A percentile compares a stretch with the other conserved stretches of the same genome.
Conservation (phyloP, 2,888 invertebrate species). For the Litoditis marina region DNA sequence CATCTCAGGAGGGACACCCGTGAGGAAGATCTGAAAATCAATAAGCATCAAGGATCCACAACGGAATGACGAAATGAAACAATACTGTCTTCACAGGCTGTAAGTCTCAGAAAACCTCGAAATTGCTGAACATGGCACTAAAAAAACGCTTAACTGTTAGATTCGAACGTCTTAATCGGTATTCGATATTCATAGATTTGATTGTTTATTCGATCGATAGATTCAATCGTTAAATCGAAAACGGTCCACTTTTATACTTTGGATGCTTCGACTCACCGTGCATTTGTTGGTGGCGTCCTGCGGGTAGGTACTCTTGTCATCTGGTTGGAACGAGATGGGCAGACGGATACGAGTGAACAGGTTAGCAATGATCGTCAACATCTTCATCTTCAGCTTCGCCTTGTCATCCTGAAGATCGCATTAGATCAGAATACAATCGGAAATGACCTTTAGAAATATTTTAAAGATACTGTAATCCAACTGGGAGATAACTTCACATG, state of each 20-base stretch:
- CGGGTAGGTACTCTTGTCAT: conserved; percentile 31
- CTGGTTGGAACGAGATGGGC: conserved; percentile 41
- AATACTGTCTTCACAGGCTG: conserved; percentile 12
- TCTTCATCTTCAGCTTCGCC: conserved; percentile 32
- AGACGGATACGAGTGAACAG: conserved; percentile 54
- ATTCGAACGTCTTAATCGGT: no score
- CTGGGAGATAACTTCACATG: no score
- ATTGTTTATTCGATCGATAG: no score
- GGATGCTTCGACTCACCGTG: conserved; percentile 8
- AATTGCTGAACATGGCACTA: no score
- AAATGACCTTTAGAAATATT: no score
- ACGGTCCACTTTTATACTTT: background rate
- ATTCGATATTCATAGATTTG: no score
- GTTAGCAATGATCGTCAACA: conserved; percentile 51
- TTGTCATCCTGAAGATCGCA: conserved; percentile 20
- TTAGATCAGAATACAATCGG: background rate
- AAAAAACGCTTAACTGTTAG: no score
- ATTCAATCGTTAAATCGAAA: background rate
- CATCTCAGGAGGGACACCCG: conserved; percentile 31
- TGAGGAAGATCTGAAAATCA: conserved; percentile 28
- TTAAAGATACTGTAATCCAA: no score
- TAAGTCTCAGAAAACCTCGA: conserved; percentile 25
- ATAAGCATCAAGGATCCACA: background rate
- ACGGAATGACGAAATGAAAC: no score
- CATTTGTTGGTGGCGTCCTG: conserved; percentile 16